Base-by-base conservation (phyloP, 2,888 invertebrate genomes). In the Plutella xylostella region DNA sequence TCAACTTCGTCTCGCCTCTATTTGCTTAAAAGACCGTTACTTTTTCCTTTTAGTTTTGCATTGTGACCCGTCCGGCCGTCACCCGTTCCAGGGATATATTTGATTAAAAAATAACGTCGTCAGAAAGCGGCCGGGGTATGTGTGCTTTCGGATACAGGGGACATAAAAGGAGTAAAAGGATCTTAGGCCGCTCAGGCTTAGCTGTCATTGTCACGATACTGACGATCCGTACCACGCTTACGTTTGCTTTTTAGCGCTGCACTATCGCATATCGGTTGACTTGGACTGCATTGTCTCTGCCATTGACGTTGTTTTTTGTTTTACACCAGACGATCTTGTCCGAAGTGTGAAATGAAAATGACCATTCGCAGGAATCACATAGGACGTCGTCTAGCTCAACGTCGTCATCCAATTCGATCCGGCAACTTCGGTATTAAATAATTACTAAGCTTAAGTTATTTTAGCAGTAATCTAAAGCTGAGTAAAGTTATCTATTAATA, bases 51-150 rank as follows among this genome's bases (percentile, higher is more conserved):
- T 72, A 68, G 72, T 73, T 68, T 76, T 73, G 67, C 75, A 65
- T 65, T 72, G 66, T 76, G 73, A 78, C 82, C 83, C 82, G 79
- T 79, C 77, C 78, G 76, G 68, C 69, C 78, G 78, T 83, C 82
- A 79, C 75, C 74, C 78, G 79, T 63, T 72, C 74, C 72, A 69
- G 65, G 84, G 83, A 83, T 84, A 84, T 84, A 84, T 85, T 85
- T 84, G 84, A 84, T 85, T 84, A 85, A 85, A 85, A 85, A 85
- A 84, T 84, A 85, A 85, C 82, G 83, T 83, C 84, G 82, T 80
- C 83, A 82, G 83, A 80, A 82, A 74, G 68, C 73, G 75, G 65
- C 63, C 55, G 67, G 45, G 57, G 56, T 53, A 51, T 55, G 58
- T 56, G 58, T 54, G 56, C 67, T 60, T 60, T 57, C 61, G 68